phyloP scores from a whole-genome alignment of 2,113 vertebrate genomes.

The Chaenogobius annularis region DNA sequence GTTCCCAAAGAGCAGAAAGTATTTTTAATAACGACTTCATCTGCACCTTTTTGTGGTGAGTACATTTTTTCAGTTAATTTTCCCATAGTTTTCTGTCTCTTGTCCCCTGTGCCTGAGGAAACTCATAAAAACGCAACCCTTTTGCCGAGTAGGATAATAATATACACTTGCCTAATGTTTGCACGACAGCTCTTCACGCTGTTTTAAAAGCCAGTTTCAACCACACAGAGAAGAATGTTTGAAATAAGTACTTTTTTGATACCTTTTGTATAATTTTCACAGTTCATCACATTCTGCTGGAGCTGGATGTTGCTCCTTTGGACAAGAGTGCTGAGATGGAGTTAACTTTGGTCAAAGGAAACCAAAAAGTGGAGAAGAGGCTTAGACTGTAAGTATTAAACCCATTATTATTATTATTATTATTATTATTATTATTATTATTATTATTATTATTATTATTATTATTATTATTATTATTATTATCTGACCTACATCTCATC shows the following conservation, averaged over 20 bases:
- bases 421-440: too few species aligned
- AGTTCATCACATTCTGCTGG: slow-evolving; percentile 77
- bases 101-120: background rate
- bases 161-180: background rate
- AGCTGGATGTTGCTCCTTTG: slow-evolving; percentile 63
- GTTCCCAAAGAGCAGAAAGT: slow-evolving; percentile 81
- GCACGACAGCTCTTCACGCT: too few species aligned
- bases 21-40: slow-evolving; percentile 82
- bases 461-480: too few species aligned
- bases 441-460: too few species aligned
- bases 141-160: background rate
- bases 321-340: slow-evolving; percentile 68
- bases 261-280: slow-evolving; percentile 9
- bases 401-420: too few species aligned
- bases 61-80: background rate
- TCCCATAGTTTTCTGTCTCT: background rate
- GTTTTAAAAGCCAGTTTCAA: too few species aligned
- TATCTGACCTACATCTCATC: background rate
- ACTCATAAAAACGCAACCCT: background rate
- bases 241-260: too few species aligned
- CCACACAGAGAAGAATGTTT: too few species aligned
- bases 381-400: slow-evolving; percentile 69
- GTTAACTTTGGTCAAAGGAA: slow-evolving; percentile 61
- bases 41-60: slow-evolving; percentile 86
- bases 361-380: slow-evolving; percentile 36